Percentiles rank a stretch among this genome's conserved stretches.
phyloP scores from a whole-genome alignment of 1,140 invertebrate genomes.

The Nasonia vitripennis region DNA sequence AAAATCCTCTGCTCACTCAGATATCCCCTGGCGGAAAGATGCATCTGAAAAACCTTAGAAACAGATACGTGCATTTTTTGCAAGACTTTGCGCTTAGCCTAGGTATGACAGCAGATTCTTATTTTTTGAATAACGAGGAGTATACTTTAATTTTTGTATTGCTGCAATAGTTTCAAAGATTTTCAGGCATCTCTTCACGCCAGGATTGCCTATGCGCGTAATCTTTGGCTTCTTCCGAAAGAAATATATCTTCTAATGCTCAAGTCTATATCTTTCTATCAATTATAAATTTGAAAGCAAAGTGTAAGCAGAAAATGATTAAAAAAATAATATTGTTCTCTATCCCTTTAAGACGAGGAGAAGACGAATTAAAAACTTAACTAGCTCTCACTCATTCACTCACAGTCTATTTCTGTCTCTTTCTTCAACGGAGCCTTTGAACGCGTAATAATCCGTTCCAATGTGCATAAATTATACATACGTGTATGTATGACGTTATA shows the following conservation, averaged over 20 bases:
- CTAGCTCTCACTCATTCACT: constrained; percentile 46
- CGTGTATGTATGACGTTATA: constrained; percentile 51
- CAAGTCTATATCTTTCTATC: constrained; percentile 37
- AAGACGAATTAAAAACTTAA: constrained; percentile 17
- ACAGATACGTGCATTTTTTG: constrained; percentile 39
- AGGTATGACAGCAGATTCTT: constrained; percentile 28
- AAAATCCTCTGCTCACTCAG: constrained; percentile 31
- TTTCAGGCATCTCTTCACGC: constrained; percentile 49
- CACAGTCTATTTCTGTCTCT: constrained; percentile 56
- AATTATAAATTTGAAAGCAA: constrained; percentile 43
- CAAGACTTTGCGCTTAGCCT: constrained; percentile 32
- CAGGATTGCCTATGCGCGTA: constrained; percentile 51
- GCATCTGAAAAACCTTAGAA: constrained; percentile 40
- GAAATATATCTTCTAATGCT: constrained; percentile 30
- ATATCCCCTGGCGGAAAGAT: constrained; percentile 44
- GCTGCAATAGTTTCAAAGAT: constrained; percentile 36
- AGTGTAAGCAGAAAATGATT: constrained; percentile 23
- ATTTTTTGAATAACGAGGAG: neutral
- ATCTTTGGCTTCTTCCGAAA: constrained; percentile 49
- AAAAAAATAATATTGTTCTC: constrained; percentile 37
- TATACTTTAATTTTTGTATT: constrained; percentile 16
- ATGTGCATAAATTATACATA: constrained; percentile 67
- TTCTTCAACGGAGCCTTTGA: constrained; percentile 63
- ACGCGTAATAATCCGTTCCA: constrained; percentile 72
- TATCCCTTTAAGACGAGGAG: neutral